Evolutionary conservation across 2,797 vertebrate species (phyloP).

Genomic region (Lepus oiostolus): DNA sequence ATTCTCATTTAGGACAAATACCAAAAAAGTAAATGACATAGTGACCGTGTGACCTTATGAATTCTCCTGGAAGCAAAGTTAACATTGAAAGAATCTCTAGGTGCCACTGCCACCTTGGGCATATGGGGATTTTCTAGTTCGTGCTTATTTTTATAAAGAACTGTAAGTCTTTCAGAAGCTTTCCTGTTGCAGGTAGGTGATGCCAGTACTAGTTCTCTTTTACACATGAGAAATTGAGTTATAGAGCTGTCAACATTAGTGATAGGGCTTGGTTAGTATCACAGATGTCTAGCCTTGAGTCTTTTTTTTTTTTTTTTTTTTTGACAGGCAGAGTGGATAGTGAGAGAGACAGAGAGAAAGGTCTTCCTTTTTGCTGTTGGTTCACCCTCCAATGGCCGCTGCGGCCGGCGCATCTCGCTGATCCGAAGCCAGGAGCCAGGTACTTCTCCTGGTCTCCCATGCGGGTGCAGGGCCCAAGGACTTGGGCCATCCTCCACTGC

Average conservation of each 20-base stretch:
- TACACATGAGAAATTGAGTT: conserved; percentile 1
- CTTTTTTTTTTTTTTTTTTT: too few species aligned
- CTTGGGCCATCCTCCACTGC: too few species aligned
- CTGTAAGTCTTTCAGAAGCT: not conserved
- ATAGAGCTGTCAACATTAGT: not conserved
- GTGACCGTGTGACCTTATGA: not conserved
- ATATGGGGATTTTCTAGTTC: not conserved
- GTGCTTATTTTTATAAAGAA: not conserved
- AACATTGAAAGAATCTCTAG: conserved; percentile 50
- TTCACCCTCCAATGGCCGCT: too few species aligned
- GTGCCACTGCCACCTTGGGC: not conserved
- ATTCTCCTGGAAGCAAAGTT: not conserved
- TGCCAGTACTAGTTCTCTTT: not conserved
- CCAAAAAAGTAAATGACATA: not conserved
- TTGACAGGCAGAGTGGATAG: too few species aligned
- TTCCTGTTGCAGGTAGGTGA: not conserved
- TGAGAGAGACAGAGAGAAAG: too few species aligned
- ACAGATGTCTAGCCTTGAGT: not conserved
- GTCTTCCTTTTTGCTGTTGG: too few species aligned
- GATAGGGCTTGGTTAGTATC: not conserved
- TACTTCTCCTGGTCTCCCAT: too few species aligned
- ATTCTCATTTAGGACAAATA: conserved; percentile 14
- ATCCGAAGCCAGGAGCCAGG: too few species aligned
- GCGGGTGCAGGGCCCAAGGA: too few species aligned
- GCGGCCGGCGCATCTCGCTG: too few species aligned